Evolutionary conservation across 2,888 invertebrate species (phyloP).

Genomic region (Zhuqinia jingwanae): DNA sequence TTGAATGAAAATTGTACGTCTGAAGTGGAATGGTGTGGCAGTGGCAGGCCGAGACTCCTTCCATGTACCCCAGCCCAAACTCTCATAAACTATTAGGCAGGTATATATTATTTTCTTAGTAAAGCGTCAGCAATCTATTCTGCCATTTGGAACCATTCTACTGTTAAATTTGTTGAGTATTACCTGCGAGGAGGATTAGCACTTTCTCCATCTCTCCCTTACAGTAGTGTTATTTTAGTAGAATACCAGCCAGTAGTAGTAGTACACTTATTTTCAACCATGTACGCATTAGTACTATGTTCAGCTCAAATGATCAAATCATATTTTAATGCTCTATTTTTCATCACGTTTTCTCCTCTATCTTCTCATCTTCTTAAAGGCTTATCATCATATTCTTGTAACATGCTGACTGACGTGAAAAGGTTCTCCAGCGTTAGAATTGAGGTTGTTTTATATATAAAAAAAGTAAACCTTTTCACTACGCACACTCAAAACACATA

Average conservation of each 20-base stretch:
- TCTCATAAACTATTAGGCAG: not conserved
- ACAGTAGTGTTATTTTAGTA: slow-evolving; percentile 7
- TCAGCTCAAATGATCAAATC: slow-evolving; percentile 60
- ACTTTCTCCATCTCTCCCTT: not conserved
- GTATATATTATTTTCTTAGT: slow-evolving; percentile 2
- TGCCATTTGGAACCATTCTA: not conserved
- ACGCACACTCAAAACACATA: slow-evolving; percentile 1
- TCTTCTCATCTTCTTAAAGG: slow-evolving; percentile 46
- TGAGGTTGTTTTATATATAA: slow-evolving; percentile 17
- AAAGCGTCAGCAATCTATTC: not conserved
- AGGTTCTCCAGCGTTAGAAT: not conserved
- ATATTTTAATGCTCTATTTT: slow-evolving; percentile 52
- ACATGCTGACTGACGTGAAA: slow-evolving; percentile 18
- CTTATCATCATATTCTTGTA: slow-evolving; percentile 42
- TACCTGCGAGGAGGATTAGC: slow-evolving; percentile 48
- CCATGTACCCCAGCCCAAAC: not conserved
- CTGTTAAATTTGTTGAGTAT: slow-evolving; percentile 30
- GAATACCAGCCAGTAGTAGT: no score
- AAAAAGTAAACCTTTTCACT: slow-evolving; percentile 11
- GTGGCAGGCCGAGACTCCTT: not conserved
- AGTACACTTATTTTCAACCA: no score
- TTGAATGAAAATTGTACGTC: not conserved
- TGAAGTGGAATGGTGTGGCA: slow-evolving; percentile 9
- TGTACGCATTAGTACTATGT: slow-evolving; percentile 14
- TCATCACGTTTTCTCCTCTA: slow-evolving; percentile 43